Evolutionary conservation across 30 jellyfish, hydroid and myxozoan species (phyloP).

Genomic region (Cassiopea andromeda): DNA sequence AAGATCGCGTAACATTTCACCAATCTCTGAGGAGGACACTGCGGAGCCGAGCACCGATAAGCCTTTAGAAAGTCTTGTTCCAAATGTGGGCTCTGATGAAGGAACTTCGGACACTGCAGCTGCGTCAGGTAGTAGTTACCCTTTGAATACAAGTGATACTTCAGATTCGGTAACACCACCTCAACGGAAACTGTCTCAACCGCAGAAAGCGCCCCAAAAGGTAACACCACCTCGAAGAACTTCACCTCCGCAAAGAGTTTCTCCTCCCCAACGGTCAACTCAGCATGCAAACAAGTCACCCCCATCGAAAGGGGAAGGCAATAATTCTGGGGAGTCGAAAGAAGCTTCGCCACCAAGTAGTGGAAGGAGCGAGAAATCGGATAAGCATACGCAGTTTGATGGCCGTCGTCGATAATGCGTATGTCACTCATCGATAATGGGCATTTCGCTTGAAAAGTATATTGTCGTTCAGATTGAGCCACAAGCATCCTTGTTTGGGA

Average conservation of each 20-base stretch:
- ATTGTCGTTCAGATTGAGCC: no score
- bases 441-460: no score
- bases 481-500: no score
- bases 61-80: conserved; percentile 84
- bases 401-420: conserved; percentile 20
- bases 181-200: conserved; percentile 24
- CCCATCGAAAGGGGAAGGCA: neutral
- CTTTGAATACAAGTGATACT: conserved; percentile 64
- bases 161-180: conserved; percentile 35
- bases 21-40: conserved; percentile 86
- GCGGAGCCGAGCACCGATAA: conserved; percentile 55
- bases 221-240: conserved; percentile 47
- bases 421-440: neutral
- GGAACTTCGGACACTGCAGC: conserved; percentile 57
- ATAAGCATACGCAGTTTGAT: conserved; percentile 37
- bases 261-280: conserved; percentile 48
- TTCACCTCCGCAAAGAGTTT: conserved; percentile 41
- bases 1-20: conserved; percentile 82
- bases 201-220: conserved; percentile 44
- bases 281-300: conserved; percentile 2
- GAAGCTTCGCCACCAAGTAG: conserved; percentile 35
- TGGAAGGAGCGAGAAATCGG: conserved; percentile 14
- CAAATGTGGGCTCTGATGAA: conserved; percentile 89
- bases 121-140: conserved; percentile 68
- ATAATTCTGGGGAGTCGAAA: neutral